Evolutionary conservation across 2,888 invertebrate genomes (phyloP).

Genomic region (Nematopogon swammerdamellus): DNA sequence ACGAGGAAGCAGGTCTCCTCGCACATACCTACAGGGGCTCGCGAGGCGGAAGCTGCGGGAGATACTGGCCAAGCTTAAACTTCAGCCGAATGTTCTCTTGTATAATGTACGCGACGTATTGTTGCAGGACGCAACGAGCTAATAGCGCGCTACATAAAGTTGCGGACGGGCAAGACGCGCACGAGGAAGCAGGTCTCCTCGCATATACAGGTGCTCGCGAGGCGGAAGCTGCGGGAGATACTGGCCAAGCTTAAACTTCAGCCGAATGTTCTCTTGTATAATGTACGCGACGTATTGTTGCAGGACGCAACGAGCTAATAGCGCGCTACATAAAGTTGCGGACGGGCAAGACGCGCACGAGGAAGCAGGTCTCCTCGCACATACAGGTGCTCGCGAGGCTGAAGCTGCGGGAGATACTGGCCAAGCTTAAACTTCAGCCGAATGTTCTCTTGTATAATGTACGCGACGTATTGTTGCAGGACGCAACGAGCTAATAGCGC

Average conservation of each 20-base stretch:
- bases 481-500: conserved; percentile 96
- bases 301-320: conserved; percentile 98
- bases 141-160: conserved; percentile 99
- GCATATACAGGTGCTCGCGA: conserved; percentile 99
- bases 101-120: too few relatives aligned
- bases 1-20: conserved; percentile 99
- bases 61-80: conserved; percentile 90
- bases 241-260: too few relatives aligned
- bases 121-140: conserved; percentile 97
- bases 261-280: too few relatives aligned
- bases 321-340: conserved; percentile 99
- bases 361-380: too few relatives aligned
- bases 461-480: too few relatives aligned
- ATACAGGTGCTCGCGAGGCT: conserved; percentile 99
- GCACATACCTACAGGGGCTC: conserved; percentile 99
- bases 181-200: too few relatives aligned
- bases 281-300: too few relatives aligned
- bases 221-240: conserved; percentile 96
- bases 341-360: too few relatives aligned
- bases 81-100: too few relatives aligned
- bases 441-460: too few relatives aligned
- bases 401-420: conserved; percentile 97
- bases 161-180: too few relatives aligned
- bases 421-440: too few relatives aligned
- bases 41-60: conserved; percentile 97